Conservation (phyloP, 2,888 invertebrate species). For the Cryptus viduatorius region DNA sequence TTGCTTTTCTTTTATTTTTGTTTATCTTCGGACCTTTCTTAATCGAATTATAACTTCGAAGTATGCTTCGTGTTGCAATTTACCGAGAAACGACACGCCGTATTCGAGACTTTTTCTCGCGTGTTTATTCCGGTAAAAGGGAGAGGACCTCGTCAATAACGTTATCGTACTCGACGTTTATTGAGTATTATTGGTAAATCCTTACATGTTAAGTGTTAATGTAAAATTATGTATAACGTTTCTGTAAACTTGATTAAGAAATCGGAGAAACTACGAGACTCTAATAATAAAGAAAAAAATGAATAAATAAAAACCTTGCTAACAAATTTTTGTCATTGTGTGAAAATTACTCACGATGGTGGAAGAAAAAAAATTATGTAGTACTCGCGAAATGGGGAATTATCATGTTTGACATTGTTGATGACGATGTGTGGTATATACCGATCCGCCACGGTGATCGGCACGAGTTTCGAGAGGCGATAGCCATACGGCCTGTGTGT, state of each 20-base stretch:
- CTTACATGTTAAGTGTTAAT: neutral
- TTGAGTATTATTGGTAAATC: neutral
- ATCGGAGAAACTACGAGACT: neutral
- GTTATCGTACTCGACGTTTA: neutral
- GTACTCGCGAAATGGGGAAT: neutral
- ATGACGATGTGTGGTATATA: constrained; percentile 10
- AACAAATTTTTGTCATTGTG: constrained; percentile 2
- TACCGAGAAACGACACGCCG: constrained; percentile 5
- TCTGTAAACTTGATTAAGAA: no score
- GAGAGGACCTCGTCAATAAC: neutral
- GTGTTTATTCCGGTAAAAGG: neutral
- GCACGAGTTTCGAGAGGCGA: constrained; percentile 55
- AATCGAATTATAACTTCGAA: constrained; percentile 30
- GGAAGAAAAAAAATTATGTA: constrained; percentile 1
- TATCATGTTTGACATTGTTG: constrained; percentile 21
- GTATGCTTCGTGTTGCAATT: constrained; percentile 32
- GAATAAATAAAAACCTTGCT: constrained; percentile 1
- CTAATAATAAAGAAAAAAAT: constrained; percentile 34
- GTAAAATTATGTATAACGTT: constrained; percentile 4
- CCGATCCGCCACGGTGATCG: constrained; percentile 37
- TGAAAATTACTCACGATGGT: constrained; percentile 12
- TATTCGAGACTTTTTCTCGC: constrained; percentile 8
- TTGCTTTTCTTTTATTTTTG: constrained; percentile 17
- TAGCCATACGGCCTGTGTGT: constrained; percentile 46
- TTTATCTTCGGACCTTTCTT: constrained; percentile 16